Evolutionary conservation across 2,797 vertebrate species (phyloP).

Genomic region (Pipistrellus nathusii): DNA sequence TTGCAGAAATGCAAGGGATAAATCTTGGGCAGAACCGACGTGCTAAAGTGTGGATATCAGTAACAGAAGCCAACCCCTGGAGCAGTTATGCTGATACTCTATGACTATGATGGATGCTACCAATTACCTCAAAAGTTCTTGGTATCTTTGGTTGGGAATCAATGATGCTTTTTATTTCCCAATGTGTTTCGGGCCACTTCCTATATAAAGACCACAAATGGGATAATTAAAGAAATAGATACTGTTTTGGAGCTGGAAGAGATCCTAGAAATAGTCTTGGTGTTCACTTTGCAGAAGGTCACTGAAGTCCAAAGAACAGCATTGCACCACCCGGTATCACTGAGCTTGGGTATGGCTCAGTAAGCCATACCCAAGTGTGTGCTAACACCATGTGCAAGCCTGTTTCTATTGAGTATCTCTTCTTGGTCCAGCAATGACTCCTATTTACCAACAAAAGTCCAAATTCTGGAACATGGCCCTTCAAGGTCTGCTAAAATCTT

Average conservation of each 20-base stretch:
- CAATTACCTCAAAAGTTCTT: slow-evolving; percentile 38
- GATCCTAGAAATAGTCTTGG: background rate
- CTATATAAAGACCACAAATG: background rate
- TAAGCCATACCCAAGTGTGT: too few relatives aligned
- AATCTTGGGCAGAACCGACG: background rate
- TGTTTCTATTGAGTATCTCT: background rate
- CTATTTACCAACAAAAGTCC: background rate
- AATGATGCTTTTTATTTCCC: slow-evolving; percentile 14
- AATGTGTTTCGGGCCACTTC: slow-evolving; percentile 27
- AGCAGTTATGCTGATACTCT: background rate
- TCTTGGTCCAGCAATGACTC: background rate
- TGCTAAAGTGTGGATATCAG: background rate
- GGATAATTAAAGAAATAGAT: slow-evolving; percentile 44
- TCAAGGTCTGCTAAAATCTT: background rate
- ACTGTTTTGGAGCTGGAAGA: slow-evolving; percentile 15
- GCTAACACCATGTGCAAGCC: rapidly evolving
- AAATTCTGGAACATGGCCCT: background rate
- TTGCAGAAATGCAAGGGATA: slow-evolving; percentile 46
- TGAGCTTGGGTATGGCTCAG: background rate
- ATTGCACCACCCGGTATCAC: background rate
- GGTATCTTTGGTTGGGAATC: background rate
- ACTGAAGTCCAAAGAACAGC: background rate
- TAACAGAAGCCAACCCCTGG: background rate
- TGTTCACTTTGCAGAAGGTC: background rate
- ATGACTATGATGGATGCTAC: slow-evolving; percentile 46